Evolutionary conservation across 1,140 invertebrate genomes (phyloP).

Genomic region (Drosophila baimaii): DNA sequence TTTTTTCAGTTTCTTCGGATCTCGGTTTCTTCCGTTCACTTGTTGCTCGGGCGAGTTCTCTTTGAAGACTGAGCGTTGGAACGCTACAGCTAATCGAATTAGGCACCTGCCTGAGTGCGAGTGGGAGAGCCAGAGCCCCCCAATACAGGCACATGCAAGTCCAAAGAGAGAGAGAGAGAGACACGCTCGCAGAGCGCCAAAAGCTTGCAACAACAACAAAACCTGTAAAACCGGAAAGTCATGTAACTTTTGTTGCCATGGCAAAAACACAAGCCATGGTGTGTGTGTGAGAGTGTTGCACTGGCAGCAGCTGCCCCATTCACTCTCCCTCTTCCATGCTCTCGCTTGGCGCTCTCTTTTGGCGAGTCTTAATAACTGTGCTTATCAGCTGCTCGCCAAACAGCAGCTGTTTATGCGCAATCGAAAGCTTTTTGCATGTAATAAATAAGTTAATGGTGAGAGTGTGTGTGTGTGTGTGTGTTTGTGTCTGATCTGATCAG

Average conservation of each 20-base stretch:
- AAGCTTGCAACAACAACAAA: conserved; percentile 49
- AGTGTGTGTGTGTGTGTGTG: neutral
- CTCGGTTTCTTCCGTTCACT: conserved; percentile 40
- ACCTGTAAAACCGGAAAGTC: conserved; percentile 75
- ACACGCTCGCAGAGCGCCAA: conserved; percentile 21
- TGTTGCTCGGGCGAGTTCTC: conserved; percentile 58
- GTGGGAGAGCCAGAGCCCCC: conserved; percentile 31
- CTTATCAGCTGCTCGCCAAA: conserved; percentile 69
- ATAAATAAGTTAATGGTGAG: conserved; percentile 20
- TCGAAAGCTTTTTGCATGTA: conserved; percentile 38
- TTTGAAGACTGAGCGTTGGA: conserved; percentile 57
- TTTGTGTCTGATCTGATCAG: conserved; percentile 13
- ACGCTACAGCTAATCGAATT: conserved; percentile 67
- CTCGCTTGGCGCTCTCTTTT: conserved; percentile 6
- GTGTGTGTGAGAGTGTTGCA: neutral
- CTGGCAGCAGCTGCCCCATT: conserved; percentile 39
- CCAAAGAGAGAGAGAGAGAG: neutral
- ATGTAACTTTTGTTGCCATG: conserved; percentile 67
- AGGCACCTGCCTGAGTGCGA: conserved; percentile 54
- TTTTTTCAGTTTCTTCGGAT: conserved; percentile 17
- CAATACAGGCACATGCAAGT: neutral
- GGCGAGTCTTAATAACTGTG: conserved; percentile 56
- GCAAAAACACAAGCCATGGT: neutral
- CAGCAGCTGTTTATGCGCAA: conserved; percentile 68
- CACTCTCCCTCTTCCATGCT: conserved; percentile 7